A percentile compares a stretch with the other conserved stretches of the same genome.
phyloP scores from a whole-genome alignment of 2,888 invertebrate genomes.

The Choreutis nemorana region DNA sequence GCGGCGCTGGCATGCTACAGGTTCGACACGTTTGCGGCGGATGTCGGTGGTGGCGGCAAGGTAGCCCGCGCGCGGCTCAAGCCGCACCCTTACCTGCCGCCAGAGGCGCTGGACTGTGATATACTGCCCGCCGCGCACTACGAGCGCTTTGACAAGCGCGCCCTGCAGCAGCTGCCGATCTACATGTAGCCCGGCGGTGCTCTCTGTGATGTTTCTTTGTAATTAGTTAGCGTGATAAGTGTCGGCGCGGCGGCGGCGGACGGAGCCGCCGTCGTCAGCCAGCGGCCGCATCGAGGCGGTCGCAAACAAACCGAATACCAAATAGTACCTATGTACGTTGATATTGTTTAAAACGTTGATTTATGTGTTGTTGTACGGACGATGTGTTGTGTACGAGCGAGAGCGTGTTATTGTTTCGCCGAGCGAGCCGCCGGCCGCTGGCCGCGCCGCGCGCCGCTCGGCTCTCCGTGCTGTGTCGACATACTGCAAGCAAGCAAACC shows the following conservation, averaged over 20 bases:
- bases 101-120: conserved; percentile 45
- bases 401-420: conserved; percentile 15
- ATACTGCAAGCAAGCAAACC: too few species aligned
- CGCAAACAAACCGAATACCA: conserved; percentile 46
- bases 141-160: conserved; percentile 60
- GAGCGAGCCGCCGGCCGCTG: conserved; percentile 11
- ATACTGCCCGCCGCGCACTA: conserved; percentile 40
- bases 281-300: conserved; percentile 13
- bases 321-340: conserved; percentile 56
- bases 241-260: conserved; percentile 16
- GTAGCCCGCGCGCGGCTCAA: conserved; percentile 28
- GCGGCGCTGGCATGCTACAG: conserved; percentile 25
- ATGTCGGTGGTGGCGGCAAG: conserved; percentile 22
- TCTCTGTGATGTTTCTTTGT: conserved; percentile 55
- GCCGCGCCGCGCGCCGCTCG: conserved; percentile 15
- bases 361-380: conserved; percentile 50
- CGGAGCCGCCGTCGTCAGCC: conserved; percentile 6
- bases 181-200: conserved; percentile 48
- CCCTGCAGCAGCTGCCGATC: conserved; percentile 61
- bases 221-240: conserved; percentile 50
- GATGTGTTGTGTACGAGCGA: conserved; percentile 22
- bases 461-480: conserved; percentile 10
- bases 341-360: conserved; percentile 54
- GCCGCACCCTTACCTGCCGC: conserved; percentile 36
- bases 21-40: conserved; percentile 28